phyloP scores from a whole-genome alignment of 2,888 invertebrate species.

The Callyntrura sp. region DNA sequence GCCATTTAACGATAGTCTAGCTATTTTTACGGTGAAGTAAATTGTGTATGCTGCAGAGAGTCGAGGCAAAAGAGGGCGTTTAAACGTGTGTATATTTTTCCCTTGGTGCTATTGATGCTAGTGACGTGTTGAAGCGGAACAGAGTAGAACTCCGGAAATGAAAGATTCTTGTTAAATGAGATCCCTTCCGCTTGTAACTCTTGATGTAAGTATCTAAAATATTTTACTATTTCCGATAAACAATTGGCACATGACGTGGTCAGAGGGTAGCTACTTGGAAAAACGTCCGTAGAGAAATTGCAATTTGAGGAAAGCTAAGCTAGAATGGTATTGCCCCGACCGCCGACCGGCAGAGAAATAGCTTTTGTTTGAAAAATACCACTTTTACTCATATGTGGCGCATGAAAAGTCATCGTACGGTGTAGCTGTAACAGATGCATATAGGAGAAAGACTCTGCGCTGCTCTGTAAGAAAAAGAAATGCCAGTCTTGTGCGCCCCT shows the following conservation, averaged over 20 bases:
- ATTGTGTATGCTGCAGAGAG: constrained; percentile 6
- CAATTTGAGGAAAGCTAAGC: no score
- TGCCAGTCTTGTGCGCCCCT: not conserved
- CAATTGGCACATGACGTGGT: no score
- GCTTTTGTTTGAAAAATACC: no score
- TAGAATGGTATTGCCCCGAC: no score
- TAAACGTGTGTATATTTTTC: constrained; percentile 7
- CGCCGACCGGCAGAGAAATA: no score
- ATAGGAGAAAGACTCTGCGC: no score
- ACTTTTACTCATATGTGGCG: no score
- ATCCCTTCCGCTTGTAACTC: not conserved
- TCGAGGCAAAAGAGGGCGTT: not conserved
- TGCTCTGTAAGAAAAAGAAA: no score
- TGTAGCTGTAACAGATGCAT: no score
- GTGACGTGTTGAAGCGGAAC: constrained; percentile 40
- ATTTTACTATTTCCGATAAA: not conserved
- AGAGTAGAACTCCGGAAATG: not conserved
- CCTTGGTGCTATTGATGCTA: constrained; percentile 60
- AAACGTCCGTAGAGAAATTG: no score
- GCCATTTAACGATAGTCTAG: constrained; percentile 4
- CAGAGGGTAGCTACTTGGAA: no score
- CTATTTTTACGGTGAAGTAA: not conserved
- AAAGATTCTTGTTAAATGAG: not conserved
- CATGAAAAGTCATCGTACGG: no score
- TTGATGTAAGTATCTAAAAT: not conserved